These are phyloP conservation scores for Drosophila gaucha DNA, from an alignment of 2,888 invertebrate genomes.

Conservation along the genomic window DNA sequence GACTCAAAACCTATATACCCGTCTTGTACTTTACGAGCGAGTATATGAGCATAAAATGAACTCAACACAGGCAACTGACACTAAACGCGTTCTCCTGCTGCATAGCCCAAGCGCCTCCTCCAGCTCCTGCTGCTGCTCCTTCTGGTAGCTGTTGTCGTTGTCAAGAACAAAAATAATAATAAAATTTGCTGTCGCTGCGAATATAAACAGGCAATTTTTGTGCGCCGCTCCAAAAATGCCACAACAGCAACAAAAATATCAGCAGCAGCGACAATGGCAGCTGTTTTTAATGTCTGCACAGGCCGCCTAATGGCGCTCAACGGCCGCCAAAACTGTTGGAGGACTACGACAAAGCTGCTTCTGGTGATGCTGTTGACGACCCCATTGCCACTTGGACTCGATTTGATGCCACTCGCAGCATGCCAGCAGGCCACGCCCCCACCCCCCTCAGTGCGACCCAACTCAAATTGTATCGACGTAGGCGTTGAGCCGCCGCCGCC, in stretches of 20 bases:
- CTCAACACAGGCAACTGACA: conserved; percentile 36
- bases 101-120: neutral
- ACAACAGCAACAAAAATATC: conserved; percentile 47
- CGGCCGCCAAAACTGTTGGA: conserved; percentile 44
- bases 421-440: neutral
- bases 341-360: conserved; percentile 49
- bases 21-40: neutral
- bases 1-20: conserved; percentile 4
- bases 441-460: neutral
- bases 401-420: conserved; percentile 15
- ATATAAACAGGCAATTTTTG: conserved; percentile 81
- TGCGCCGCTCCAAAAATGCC: conserved; percentile 52
- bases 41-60: conserved; percentile 12
- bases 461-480: conserved; percentile 38
- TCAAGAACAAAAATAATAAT: conserved; percentile 80
- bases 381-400: conserved; percentile 56
- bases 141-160: conserved; percentile 59
- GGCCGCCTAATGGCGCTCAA: conserved; percentile 65
- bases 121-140: conserved; percentile 10
- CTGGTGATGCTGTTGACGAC: conserved; percentile 52
- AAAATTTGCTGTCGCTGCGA: conserved; percentile 80
- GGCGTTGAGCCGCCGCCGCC: conserved; percentile 41
- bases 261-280: conserved; percentile 59
- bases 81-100: conserved; percentile 12
- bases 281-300: conserved; percentile 78